phyloP scores from a whole-genome alignment of 1,140 invertebrate species.

The Drosophila prosaltans region DNA sequence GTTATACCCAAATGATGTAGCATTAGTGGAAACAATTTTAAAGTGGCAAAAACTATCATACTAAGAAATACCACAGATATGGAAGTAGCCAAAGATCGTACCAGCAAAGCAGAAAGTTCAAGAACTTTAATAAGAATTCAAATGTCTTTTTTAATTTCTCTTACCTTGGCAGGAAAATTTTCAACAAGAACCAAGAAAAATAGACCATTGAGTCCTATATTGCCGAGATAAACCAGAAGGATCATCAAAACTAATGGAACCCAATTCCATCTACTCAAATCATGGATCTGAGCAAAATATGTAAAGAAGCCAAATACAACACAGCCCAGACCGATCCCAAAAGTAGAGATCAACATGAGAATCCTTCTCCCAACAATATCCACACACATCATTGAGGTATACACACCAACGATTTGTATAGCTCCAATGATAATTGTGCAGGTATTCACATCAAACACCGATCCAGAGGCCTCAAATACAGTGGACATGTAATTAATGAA shows the following conservation, averaged over 20 bases:
- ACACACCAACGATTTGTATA: slow-evolving; percentile 69
- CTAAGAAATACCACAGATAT: slow-evolving; percentile 65
- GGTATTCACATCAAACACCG: slow-evolving; percentile 85
- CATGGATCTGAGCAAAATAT: slow-evolving; percentile 34
- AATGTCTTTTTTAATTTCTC: not conserved
- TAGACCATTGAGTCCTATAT: slow-evolving; percentile 70
- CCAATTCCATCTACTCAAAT: slow-evolving; percentile 63
- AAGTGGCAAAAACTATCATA: slow-evolving; percentile 41
- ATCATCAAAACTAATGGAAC: slow-evolving; percentile 69
- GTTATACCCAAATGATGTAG: slow-evolving; percentile 57
- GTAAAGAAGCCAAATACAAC: slow-evolving; percentile 68
- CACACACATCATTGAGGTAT: slow-evolving; percentile 71
- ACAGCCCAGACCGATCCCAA: slow-evolving; percentile 65
- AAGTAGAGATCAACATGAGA: slow-evolving; percentile 72
- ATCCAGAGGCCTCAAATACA: slow-evolving; percentile 88
- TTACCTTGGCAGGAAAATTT: slow-evolving; percentile 74
- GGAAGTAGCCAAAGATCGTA: slow-evolving; percentile 61
- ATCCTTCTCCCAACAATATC: slow-evolving; percentile 74
- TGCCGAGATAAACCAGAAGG: slow-evolving; percentile 56
- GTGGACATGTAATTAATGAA: slow-evolving; percentile 85
- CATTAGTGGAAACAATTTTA: slow-evolving; percentile 67
- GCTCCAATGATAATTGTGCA: slow-evolving; percentile 90
- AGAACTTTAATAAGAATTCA: not conserved
- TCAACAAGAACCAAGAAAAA: slow-evolving; percentile 74
- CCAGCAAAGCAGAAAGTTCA: slow-evolving; percentile 31